Base-by-base conservation (phyloP, 2,888 invertebrate species). In the Epirrita christyi region DNA sequence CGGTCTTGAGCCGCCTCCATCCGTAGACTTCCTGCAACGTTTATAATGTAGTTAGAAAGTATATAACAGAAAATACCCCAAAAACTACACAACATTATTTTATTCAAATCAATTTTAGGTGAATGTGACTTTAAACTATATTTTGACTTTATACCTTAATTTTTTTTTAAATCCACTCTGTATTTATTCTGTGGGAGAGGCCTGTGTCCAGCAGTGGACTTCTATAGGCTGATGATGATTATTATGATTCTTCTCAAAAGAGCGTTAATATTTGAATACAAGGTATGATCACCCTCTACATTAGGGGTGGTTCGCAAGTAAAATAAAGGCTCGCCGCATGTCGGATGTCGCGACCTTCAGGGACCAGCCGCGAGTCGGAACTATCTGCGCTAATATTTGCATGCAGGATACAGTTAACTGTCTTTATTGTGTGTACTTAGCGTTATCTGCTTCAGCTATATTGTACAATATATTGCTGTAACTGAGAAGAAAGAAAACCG, bases 321-420 rank as follows among this genome's bases (percentile, higher is more conserved):
- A 88, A 89, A 90, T 89, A 89, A 89, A 89, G 88, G 86, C 83
- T 78, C 73, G 72, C 80, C 78, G 76, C 76, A 88, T 86, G 88
- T 88, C 86, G 87, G 81, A 85, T 83, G 86, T 78, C 83, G 79
- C 83, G 86, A 86, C 88, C 90, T 88, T 83, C 76, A 61, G 85
- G 90, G 90, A 88, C 77, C 78, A 75, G 77, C 74, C 73, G 75
- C 74, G 78, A 77, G 11, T 36, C 82, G 65, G 76, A 87, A 89
- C 90, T 89, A 90, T 90, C 88, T 84, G 72, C 61, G 80, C 75
- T 76, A 86, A 88, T 89, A 89, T 90, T 90, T 89, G 88, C 88
- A 83, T 81, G 67, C 74, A 56, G 67, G 70, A 70, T 68, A 67
- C 52, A 47, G 66, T 64, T 66, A 60, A 60, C 64, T 64, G 62